Evolutionary conservation across 2,888 invertebrate species (phyloP).

Genomic region (Rhorus exstirpatorius): DNA sequence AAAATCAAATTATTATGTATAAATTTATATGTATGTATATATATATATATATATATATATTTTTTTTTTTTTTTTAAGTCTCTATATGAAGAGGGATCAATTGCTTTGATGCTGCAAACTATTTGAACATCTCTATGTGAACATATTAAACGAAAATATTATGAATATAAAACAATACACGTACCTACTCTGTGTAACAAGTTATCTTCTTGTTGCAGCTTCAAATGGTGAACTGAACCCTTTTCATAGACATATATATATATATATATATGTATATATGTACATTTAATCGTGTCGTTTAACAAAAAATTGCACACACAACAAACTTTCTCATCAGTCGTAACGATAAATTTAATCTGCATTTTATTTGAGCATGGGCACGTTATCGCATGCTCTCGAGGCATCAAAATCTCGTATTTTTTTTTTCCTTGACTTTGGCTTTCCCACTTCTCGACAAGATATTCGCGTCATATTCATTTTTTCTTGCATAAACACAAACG

Average conservation of each 20-base stretch:
- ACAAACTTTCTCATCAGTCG: conserved; percentile 20
- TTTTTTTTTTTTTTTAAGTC: conserved; percentile 32
- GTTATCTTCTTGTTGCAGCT: conserved; percentile 85
- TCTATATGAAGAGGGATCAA: conserved; percentile 85
- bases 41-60: neutral
- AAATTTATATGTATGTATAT: neutral
- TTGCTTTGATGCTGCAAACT: conserved; percentile 84
- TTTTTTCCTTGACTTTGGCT: neutral
- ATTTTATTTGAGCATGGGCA: conserved; percentile 30
- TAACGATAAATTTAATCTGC: conserved; percentile 20
- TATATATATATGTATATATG: conserved; percentile 80
- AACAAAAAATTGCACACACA: conserved; percentile 53
- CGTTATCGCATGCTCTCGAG: too few species aligned
- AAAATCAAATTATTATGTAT: neutral
- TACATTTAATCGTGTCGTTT: conserved; percentile 55
- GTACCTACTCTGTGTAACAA: conserved; percentile 84
- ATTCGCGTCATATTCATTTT: conserved; percentile 4
- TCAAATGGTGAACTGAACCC: conserved; percentile 86
- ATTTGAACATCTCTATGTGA: conserved; percentile 64
- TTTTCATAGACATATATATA: too few species aligned
- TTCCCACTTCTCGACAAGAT: conserved; percentile 1
- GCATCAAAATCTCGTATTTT: too few species aligned
- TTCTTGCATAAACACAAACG: conserved; percentile 18
- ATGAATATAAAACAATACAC: conserved; percentile 82
- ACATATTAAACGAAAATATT: conserved; percentile 77